Evolutionary conservation across 2,113 vertebrate species (phyloP), one percentile per base, ranked within the genome.

Genomic region (Struthio camelus): DNA sequence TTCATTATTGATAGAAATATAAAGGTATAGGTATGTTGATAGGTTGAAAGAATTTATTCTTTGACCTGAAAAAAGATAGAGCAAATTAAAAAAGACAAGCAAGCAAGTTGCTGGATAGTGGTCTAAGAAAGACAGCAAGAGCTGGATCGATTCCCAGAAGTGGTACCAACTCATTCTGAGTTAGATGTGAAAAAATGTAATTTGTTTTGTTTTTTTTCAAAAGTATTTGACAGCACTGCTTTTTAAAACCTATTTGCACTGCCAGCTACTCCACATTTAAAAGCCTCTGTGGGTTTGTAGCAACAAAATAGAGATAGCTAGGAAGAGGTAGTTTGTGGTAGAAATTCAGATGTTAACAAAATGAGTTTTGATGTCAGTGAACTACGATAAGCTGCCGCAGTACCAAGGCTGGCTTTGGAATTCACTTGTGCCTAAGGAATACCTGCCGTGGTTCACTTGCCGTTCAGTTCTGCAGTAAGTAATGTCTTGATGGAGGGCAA

Each of bases 231-330:
- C 44, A 27, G 2, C 77, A 61, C 15, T 38, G 3, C 0, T 38
- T 75, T 90, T 89, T 70, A 80, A 91, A 93, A 66, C 30, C 38
- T 78, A 40, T 87, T 94, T 93, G 28, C 10, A 44, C 5, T 65
- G 5, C 27, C 11, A 61, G n/a, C 54, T 72, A 50, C 48, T 24
- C 9, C 67, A 36, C 7, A 56, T 85, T 80, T 83, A 53, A 80
- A 11, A 62, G 83, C 36, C 13, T 83, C 25, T 14, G 48, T 50
- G 4, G 32, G 38, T 75, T 85, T 82, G 56, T 12, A 73, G 11
- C 8, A 80, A 36, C 11, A 69, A 25, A 53, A 80, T 23, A 58
- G 6, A 80, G 25, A 17, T 54, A 42, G 59, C 13, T 50, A 62
- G 20, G 30, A 61, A 25, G 12, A 7, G 10, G n/a, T 14, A 13